Evolutionary conservation across 2,797 vertebrate genomes (phyloP).

Genomic region (Pangasius larnaudii): DNA sequence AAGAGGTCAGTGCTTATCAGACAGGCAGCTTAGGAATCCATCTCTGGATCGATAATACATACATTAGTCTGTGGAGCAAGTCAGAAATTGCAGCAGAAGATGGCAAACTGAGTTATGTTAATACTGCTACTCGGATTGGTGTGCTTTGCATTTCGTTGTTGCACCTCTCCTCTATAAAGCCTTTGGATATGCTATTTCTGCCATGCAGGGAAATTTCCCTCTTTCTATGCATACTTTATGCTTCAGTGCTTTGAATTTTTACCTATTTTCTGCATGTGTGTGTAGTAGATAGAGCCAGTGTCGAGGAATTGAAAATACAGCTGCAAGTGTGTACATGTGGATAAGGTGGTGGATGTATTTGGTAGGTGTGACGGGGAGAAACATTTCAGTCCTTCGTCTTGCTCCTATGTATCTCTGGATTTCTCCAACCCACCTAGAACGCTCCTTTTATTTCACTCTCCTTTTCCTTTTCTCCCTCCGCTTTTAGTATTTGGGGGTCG

Average conservation of each 20-base stretch:
- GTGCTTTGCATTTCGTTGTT: constrained; percentile 22
- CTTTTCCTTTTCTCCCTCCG: constrained; percentile 27
- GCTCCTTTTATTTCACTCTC: constrained; percentile 26
- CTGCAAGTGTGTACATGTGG: not conserved
- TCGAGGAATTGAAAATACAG: not conserved
- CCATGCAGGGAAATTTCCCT: constrained; percentile 31
- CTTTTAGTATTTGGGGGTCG: constrained; percentile 63
- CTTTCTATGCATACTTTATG: constrained; percentile 25
- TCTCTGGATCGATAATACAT: constrained; percentile 36
- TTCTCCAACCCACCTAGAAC: constrained; percentile 4
- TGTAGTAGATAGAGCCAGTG: constrained; percentile 1
- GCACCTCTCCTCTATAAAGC: constrained; percentile 25
- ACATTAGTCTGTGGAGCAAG: not conserved
- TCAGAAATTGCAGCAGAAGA: constrained; percentile 24
- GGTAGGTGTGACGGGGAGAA: constrained; percentile 1
- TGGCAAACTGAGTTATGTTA: constrained; percentile 45
- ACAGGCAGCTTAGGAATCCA: constrained; percentile 38
- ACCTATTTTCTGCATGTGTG: constrained; percentile 19
- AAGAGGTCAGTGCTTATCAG: constrained; percentile 36
- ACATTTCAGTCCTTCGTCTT: not conserved
- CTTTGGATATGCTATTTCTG: constrained; percentile 40
- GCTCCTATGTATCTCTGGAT: constrained; percentile 25
- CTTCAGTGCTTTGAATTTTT: constrained; percentile 25
- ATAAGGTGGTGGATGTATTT: constrained; percentile 29
- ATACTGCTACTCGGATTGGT: constrained; percentile 27